Percentiles rank a stretch among this genome's conserved stretches.
Evolutionary conservation across 2,797 vertebrate genomes (phyloP).

Genomic region (Apogon talboti): DNA sequence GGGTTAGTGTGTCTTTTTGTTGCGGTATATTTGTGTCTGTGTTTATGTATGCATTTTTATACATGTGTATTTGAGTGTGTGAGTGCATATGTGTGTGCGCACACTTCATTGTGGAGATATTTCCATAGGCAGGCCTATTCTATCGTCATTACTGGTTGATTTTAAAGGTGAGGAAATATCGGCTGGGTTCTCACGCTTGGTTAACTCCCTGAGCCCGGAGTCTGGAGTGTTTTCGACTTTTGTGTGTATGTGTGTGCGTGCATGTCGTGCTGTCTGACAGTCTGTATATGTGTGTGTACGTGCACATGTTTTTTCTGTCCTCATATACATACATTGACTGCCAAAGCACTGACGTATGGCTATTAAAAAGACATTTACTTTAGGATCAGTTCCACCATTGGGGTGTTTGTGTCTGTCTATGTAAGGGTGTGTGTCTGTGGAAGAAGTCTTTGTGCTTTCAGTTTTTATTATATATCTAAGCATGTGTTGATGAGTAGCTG

Average conservation of each 20-base stretch:
- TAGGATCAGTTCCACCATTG: conserved; percentile 40
- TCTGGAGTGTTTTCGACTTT: conserved; percentile 76
- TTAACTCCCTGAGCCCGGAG: conserved; percentile 79
- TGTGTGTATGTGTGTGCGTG: conserved; percentile 44
- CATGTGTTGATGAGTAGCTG: conserved; percentile 49
- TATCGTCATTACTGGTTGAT: conserved; percentile 81
- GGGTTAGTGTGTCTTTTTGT: conserved; percentile 53
- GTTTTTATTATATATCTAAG: conserved; percentile 7
- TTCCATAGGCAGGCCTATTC: conserved; percentile 84
- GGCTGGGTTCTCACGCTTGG: conserved; percentile 81
- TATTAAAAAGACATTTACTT: conserved; percentile 67
- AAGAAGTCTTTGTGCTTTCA: neutral
- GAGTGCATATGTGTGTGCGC: conserved; percentile 36
- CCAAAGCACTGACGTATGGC: conserved; percentile 63
- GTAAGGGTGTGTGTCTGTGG: neutral
- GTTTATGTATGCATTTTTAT: conserved; percentile 60
- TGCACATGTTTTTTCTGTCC: conserved; percentile 47
- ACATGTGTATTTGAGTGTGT: conserved; percentile 20
- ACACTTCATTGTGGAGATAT: conserved; percentile 72
- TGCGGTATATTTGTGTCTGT: conserved; percentile 59
- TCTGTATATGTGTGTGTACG: conserved; percentile 30
- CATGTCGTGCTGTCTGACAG: conserved; percentile 14
- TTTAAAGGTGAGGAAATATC: conserved; percentile 84
- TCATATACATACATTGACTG: conserved; percentile 64
- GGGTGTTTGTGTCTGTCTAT: conserved; percentile 28